These are phyloP conservation scores for Periplaneta americana DNA, from an alignment of 1,140 invertebrate genomes.

Conservation along the genomic window DNA sequence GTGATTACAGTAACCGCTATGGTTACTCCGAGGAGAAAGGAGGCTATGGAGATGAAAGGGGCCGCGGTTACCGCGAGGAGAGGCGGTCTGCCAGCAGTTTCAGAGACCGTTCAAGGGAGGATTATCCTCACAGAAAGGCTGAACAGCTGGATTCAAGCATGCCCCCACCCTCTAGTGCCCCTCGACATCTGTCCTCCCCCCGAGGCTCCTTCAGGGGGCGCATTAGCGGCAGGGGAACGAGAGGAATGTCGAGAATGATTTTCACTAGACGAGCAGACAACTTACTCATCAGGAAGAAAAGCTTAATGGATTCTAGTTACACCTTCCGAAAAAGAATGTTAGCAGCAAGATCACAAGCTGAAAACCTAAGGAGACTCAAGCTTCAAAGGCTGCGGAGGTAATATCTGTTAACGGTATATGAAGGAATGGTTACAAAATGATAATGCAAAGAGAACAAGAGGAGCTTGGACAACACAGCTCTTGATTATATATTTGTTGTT, in stretches of 20 bases:
- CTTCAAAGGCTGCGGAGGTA: constrained; percentile 22
- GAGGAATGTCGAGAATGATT: constrained; percentile 18
- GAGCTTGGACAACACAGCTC: background rate
- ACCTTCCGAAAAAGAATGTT: constrained; percentile 20
- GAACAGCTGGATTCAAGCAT: constrained; percentile 15
- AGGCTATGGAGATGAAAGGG: constrained; percentile 20
- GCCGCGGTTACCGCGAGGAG: constrained; percentile 21
- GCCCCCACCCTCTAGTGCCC: constrained; percentile 14
- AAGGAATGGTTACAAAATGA: background rate
- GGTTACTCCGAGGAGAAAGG: constrained; percentile 21
- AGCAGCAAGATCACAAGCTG: constrained; percentile 16
- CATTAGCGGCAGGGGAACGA: constrained; percentile 3
- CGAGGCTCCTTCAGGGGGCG: constrained; percentile 18
- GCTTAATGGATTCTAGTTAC: constrained; percentile 17
- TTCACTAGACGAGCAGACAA: constrained; percentile 16
- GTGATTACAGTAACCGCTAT: constrained; percentile 22
- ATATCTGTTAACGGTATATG: constrained; percentile 10
- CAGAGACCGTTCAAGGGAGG: constrained; percentile 21
- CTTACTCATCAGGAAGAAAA: constrained; percentile 16
- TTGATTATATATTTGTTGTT: background rate
- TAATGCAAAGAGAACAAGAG: background rate
- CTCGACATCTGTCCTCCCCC: constrained; percentile 9
- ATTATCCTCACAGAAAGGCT: constrained; percentile 21
- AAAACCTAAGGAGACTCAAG: constrained; percentile 20
- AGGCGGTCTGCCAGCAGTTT: constrained; percentile 17